Conservation (phyloP, 2,888 invertebrate genomes). For the Stenchaetothrips biformis region DNA sequence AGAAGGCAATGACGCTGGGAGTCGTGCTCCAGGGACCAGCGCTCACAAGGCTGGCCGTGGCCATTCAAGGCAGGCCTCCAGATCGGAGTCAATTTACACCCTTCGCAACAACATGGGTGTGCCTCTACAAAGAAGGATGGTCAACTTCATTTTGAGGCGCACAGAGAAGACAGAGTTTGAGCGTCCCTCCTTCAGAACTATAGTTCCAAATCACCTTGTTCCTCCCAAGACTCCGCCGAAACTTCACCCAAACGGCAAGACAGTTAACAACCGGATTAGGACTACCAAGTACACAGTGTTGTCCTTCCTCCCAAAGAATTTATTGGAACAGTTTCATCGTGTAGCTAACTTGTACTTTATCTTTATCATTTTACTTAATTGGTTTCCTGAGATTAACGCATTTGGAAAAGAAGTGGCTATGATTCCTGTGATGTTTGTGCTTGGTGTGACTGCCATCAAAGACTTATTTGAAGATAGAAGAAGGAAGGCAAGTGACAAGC, state of each 20-base stretch:
- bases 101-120: conserved; percentile 68
- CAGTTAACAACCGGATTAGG: conserved; percentile 77
- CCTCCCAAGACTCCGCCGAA: conserved; percentile 73
- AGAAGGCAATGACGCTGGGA: conserved; percentile 42
- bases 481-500: conserved; percentile 81
- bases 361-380: conserved; percentile 91
- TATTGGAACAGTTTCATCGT: conserved; percentile 95
- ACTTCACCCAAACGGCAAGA: conserved; percentile 77
- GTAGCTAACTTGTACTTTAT: conserved; percentile 97
- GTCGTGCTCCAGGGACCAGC: conserved; percentile 45
- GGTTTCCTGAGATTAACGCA: conserved; percentile 90
- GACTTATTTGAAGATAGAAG: conserved; percentile 92
- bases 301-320: conserved; percentile 91
- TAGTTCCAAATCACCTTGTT: conserved; percentile 81
- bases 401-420: conserved; percentile 95
- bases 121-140: conserved; percentile 65
- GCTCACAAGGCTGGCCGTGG: conserved; percentile 51
- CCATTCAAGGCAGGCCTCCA: conserved; percentile 81
- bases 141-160: conserved; percentile 57
- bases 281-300: conserved; percentile 92
- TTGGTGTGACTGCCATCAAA: conserved; percentile 89
- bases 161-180: conserved; percentile 54
- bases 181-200: conserved; percentile 63
- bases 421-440: conserved; percentile 90
- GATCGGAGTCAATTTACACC: conserved; percentile 86